Base-by-base conservation (phyloP, 2,797 vertebrate genomes). In the Cynodonichthys magdalenae region DNA sequence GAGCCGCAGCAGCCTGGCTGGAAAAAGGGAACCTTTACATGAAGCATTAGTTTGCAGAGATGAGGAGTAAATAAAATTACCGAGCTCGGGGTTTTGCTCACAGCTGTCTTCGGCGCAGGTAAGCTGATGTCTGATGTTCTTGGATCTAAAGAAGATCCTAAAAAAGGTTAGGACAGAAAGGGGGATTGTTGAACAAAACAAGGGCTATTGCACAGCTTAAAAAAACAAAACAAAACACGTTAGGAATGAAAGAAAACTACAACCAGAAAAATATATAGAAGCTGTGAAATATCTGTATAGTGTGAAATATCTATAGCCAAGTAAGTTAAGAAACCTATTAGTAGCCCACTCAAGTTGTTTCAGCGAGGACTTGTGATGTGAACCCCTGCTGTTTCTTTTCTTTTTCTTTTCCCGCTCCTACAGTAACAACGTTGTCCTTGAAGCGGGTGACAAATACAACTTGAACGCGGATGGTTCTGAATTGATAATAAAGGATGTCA, bases 391-490 rank as follows among this genome's bases (percentile, higher is more conserved):
- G 49, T 46, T 50, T 50, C 65, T 29, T 6, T 52, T n/a, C 62
- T n/a, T 34, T 6, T 51, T n/a, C 62, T n/a, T 54, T 19, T 34
- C 59, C 18, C 53, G 53, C 52, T 46, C 45, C 74, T 72, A 45
- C 86, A 95, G 94, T 69, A 89, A 92, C 77, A 80, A 89, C 18
- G 51, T 89, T 1, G 84, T 90, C 83, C 90, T 95, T 79, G 86
- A 92, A 75, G 66, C 63, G 4, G 87, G 91, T 2, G 94, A 94
- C 0, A 99, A 99, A 66, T 98, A 96, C 86, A 85, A 83, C 61
- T 93, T 98, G 87, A 98, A 91, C 42, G 95, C 95, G 0, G 96
- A 99, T 0, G 95, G 95, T 11, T 97, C 97, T 0, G 95, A 97
- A 84, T 89, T 99, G 88, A 73, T 93, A 59, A 97, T 99, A 87